phyloP scores from a whole-genome alignment of 2,888 invertebrate genomes.

The Laspeyria flexula region DNA sequence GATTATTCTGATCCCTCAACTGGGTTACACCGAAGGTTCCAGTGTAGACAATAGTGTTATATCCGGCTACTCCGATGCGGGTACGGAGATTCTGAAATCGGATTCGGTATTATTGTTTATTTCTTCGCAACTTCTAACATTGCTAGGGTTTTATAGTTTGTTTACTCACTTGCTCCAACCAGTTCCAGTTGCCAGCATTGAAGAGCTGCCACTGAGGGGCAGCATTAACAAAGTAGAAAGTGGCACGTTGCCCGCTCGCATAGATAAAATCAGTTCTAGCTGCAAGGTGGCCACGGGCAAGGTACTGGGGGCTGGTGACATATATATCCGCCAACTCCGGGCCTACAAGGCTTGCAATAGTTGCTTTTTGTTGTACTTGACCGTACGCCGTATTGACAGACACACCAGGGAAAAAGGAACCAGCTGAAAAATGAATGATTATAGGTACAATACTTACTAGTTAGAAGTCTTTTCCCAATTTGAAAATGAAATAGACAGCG shows the following conservation, averaged over 20 bases:
- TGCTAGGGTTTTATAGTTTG: background rate
- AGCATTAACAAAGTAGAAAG: conserved; percentile 86
- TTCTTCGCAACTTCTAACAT: no score
- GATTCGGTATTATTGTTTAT: background rate
- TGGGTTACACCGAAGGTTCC: conserved; percentile 87
- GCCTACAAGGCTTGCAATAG: conserved; percentile 64
- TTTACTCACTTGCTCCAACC: conserved; percentile 58
- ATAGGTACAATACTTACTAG: background rate
- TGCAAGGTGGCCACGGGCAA: conserved; percentile 85
- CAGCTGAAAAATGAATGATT: conserved; percentile 2
- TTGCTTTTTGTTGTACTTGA: conserved; percentile 64
- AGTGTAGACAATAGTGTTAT: conserved; percentile 81
- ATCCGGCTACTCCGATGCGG: conserved; percentile 60
- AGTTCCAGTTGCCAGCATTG: conserved; percentile 81
- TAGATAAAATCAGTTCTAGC: conserved; percentile 15
- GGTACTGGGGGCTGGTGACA: conserved; percentile 70
- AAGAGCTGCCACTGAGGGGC: conserved; percentile 87
- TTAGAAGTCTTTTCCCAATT: no score
- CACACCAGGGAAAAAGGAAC: conserved; percentile 76
- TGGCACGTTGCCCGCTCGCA: conserved; percentile 76
- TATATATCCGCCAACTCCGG: conserved; percentile 71
- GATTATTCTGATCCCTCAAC: conserved; percentile 68
- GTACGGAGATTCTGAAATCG: conserved; percentile 9
- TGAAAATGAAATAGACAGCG: conserved; percentile 3
- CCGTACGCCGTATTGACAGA: conserved; percentile 71